Base-by-base conservation (phyloP, 2,888 invertebrate species). In the Kuschelorhynchus macadamiae region DNA sequence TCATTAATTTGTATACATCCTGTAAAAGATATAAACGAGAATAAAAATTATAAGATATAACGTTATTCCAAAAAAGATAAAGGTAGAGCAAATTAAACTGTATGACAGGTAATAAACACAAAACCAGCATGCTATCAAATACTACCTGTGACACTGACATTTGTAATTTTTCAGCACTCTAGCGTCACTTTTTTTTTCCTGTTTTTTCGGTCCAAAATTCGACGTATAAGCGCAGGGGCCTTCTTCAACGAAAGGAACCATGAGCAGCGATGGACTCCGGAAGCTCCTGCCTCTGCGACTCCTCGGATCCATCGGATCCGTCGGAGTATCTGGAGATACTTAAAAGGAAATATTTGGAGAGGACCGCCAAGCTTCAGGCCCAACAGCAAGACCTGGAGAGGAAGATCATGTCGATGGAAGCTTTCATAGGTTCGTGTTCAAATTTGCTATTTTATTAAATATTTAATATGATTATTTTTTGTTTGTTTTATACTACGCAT, bases 351-450 rank as follows among this genome's bases (percentile, higher is more conserved):
- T 69, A 71, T 42, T 9, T 69, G 20, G 53, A 50, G 41, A 50
- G 66, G 12, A 71, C 69, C 2, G 44, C 68, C 1, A 68, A 63
- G 17, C 39, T 71, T 21, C 65, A 69, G 39, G 21, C 47, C 0
- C 57, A 71, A 33, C 69, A 71, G 20, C 12, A 12, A 53, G 66
- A 56, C n/a, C 52, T 71, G 49, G 66, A 69, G 21, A 18, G 21
- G 11, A 69, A 62, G 36, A 68, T 69, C n/a, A 41, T 53, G 41
- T 57, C 66, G 17, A 68, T 71, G 56, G 69, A 69, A 30, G 18
- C 36, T 4, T 49, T 67, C 14, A 62, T 70, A 25, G 59, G 66
- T 70, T 57, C 17, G 14, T 33, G 12, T 30, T 30, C 4, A 30
- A 30, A 30, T n/a, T n/a, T n/a, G n/a, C n/a, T n/a, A n/a, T n/a